These are phyloP conservation scores for Augochlorella aurata DNA, from an alignment of 2,888 invertebrate genomes.

Conservation along the genomic window DNA sequence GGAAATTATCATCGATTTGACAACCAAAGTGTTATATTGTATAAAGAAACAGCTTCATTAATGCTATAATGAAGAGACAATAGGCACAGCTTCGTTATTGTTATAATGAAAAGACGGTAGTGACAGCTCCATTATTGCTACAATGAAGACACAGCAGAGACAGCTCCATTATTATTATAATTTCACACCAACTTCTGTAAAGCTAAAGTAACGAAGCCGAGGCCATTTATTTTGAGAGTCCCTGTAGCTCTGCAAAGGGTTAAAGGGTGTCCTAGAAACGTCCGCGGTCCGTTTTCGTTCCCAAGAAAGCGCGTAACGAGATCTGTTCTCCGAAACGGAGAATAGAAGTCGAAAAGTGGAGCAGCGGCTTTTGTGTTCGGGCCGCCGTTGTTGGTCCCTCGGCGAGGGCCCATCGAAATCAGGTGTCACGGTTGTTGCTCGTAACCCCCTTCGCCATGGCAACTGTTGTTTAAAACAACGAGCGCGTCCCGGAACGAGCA, in stretches of 20 bases:
- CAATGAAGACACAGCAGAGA: too few species aligned
- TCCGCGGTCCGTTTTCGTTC: neutral
- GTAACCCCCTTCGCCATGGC: slow-evolving; percentile 61
- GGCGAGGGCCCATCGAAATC: slow-evolving; percentile 52
- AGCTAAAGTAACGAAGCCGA: too few species aligned
- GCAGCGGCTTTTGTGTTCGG: neutral
- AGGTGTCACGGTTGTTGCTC: slow-evolving; percentile 47
- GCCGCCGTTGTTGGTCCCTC: neutral
- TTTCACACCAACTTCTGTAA: too few species aligned
- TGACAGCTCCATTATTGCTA: too few species aligned
- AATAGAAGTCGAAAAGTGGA: neutral
- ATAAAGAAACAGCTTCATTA: too few species aligned
- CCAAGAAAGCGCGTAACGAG: neutral
- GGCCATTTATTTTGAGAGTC: too few species aligned
- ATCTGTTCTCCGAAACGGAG: neutral
- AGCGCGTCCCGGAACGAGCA: slow-evolving; percentile 18
- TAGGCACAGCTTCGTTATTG: too few species aligned
- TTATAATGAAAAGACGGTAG: too few species aligned
- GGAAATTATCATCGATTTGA: too few species aligned
- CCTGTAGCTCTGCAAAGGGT: neutral
- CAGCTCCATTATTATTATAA: too few species aligned
- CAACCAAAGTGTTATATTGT: too few species aligned
- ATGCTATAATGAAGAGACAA: too few species aligned
- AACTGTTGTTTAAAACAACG: slow-evolving; percentile 67
- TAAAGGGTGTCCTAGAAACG: neutral